A percentile compares a stretch with the other conserved stretches of the same genome.
Conservation (phyloP, 2,797 vertebrate species). For the Tokudaia tokunoshimensis region DNA sequence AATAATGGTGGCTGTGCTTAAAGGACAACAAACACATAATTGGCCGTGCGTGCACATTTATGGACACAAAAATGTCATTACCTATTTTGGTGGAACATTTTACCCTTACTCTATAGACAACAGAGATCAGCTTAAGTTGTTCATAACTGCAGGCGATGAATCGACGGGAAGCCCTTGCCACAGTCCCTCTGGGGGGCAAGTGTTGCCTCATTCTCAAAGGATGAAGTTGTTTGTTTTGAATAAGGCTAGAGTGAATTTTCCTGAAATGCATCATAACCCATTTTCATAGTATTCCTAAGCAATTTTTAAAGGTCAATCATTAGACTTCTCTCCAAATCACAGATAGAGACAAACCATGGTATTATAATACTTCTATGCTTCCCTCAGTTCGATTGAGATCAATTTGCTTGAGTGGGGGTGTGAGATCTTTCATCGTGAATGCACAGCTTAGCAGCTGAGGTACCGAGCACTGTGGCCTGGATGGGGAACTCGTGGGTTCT, state of each 20-base stretch:
- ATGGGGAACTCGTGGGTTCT: neutral
- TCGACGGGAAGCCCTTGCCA: slow-evolving; percentile 85
- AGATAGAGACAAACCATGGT: slow-evolving; percentile 37
- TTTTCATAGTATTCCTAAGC: slow-evolving; percentile 64
- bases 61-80: slow-evolving; percentile 90
- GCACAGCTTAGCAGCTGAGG: slow-evolving; percentile 32
- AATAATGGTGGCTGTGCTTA: slow-evolving; percentile 89
- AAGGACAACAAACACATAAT: slow-evolving; percentile 90
- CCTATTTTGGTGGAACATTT: slow-evolving; percentile 90
- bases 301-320: slow-evolving; percentile 63
- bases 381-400: slow-evolving; percentile 38
- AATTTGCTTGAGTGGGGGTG: slow-evolving; percentile 28
- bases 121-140: slow-evolving; percentile 89
- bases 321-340: slow-evolving; percentile 49
- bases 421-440: slow-evolving; percentile 42
- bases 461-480: neutral
- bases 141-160: slow-evolving; percentile 87
- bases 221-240: slow-evolving; percentile 74
- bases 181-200: slow-evolving; percentile 82
- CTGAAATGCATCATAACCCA: slow-evolving; percentile 55
- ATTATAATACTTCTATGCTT: slow-evolving; percentile 61
- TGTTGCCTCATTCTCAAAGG: slow-evolving; percentile 73
- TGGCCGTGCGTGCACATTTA: slow-evolving; percentile 88
- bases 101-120: slow-evolving; percentile 88
- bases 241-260: slow-evolving; percentile 56